Evolutionary conservation across 2,113 vertebrate species (phyloP), one percentile per base, ranked within the genome.

Genomic region (Myotis brandtii): DNA sequence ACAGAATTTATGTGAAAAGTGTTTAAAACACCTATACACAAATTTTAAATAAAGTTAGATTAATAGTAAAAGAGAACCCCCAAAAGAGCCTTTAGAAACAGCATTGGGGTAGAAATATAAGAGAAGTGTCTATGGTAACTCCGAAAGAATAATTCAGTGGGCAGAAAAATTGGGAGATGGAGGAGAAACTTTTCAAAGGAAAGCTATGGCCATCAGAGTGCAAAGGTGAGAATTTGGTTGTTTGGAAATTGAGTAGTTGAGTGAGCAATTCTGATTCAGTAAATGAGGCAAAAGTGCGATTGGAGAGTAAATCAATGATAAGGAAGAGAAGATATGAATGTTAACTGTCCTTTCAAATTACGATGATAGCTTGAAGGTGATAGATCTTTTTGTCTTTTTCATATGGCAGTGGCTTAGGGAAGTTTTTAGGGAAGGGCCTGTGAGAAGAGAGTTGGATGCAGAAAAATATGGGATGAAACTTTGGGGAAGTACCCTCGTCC

Each of bases 21-120:
- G 2, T 83, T 86, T 54, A 83, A 73, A 54, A 92, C 27, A 34
- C 59, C 9, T 32, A 10, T 46, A 89, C 91, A 27, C 56, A 86
- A 64, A 75, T 73, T 93, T 83, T 67, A 86, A 95, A 73, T 54
- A 69, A 80, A 83, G 73, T 30, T 67, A 40, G 9, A 76, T 8
- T 82, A 54, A 64, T 46, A 83, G 43, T 73, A 79, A 70, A 77
- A 76, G 10, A 91, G 23, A 37, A 46, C 7, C 14, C 17, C 3
- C 23, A 52, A 40, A 89, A 67, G 30, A 81, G 2, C 2, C 56
- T 77, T 27, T 52, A 75, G 48, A 32, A 87, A 73, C 18, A 59
- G 25, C 18, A 32, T 56, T 34, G 46, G 70, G 18, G 11, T 76
- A 46, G 32, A 82, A 25, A 86, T 32, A 48, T 5, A 67, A 64